Conservation (phyloP, 2,888 invertebrate genomes). For the Azorinus chamasolen region DNA sequence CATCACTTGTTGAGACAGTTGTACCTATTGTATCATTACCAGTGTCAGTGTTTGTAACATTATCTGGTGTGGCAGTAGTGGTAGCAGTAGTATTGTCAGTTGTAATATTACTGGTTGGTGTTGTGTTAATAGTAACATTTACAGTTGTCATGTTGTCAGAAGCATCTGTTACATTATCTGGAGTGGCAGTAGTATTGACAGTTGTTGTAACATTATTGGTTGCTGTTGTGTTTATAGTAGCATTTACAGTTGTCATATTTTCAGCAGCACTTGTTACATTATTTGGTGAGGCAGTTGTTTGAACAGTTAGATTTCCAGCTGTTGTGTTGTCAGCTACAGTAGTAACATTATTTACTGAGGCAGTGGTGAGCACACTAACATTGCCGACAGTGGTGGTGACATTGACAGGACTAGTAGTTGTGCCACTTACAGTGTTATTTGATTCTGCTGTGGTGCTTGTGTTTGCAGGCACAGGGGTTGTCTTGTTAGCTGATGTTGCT, state of each 20-base stretch:
- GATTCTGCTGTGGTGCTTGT: neutral
- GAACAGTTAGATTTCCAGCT: neutral
- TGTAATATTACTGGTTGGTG: neutral
- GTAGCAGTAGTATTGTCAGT: constrained; percentile 6
- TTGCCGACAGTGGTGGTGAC: neutral
- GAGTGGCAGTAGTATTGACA: neutral
- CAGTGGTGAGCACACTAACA: neutral
- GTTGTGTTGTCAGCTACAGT: constrained; percentile 1
- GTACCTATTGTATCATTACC: constrained; percentile 2
- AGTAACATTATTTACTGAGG: neutral
- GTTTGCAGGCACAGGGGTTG: neutral
- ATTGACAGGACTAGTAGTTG: neutral
- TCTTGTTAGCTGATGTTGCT: neutral
- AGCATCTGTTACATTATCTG: constrained; percentile 4
- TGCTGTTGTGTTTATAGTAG: neutral
- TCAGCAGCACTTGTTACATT: neutral
- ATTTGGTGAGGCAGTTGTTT: neutral
- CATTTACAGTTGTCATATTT: neutral
- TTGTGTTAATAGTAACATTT: neutral
- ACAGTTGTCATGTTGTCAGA: neutral
- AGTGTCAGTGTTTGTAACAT: constrained; percentile 20
- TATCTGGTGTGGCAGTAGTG: neutral
- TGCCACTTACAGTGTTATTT: neutral
- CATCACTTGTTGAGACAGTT: neutral
- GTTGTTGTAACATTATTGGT: neutral